Evolutionary conservation across 2,797 vertebrate genomes (phyloP).

Genomic region (Otus scops): DNA sequence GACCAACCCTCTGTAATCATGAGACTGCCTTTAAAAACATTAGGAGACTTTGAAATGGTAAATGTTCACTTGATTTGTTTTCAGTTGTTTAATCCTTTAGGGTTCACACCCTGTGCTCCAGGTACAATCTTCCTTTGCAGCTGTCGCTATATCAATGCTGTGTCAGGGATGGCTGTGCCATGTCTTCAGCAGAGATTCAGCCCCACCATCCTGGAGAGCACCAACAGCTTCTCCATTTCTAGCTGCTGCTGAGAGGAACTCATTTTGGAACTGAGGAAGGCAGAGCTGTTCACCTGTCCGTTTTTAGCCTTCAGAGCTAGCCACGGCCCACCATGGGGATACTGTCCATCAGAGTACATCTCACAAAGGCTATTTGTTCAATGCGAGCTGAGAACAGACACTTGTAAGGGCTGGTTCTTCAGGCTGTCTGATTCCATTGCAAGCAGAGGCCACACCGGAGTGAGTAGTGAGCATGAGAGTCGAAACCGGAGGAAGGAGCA

Average conservation of each 20-base stretch:
- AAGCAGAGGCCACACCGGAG: neutral
- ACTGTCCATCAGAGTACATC: fast-evolving
- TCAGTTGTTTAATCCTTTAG: neutral
- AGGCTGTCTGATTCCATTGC: neutral
- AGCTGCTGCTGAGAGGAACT: neutral
- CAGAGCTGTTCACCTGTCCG: neutral
- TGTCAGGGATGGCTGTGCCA: fast-evolving
- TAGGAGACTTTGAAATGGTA: neutral
- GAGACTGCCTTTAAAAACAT: neutral
- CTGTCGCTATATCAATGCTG: fast-evolving
- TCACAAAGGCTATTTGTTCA: neutral
- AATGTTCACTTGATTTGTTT: neutral
- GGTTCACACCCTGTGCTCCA: neutral
- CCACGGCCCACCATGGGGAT: fast-evolving
- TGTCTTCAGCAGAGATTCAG: neutral
- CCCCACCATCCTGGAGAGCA: neutral
- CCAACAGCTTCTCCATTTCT: neutral
- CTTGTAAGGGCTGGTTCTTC: neutral
- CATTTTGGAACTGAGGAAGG: neutral
- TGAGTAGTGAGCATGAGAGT: neutral
- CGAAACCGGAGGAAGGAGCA: neutral
- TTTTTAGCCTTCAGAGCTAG: neutral
- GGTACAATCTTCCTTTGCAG: neutral
- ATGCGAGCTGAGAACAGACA: neutral
- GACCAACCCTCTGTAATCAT: neutral